Base-by-base conservation (phyloP, 2,888 invertebrate species). In the Myopa tessellatipennis region DNA sequence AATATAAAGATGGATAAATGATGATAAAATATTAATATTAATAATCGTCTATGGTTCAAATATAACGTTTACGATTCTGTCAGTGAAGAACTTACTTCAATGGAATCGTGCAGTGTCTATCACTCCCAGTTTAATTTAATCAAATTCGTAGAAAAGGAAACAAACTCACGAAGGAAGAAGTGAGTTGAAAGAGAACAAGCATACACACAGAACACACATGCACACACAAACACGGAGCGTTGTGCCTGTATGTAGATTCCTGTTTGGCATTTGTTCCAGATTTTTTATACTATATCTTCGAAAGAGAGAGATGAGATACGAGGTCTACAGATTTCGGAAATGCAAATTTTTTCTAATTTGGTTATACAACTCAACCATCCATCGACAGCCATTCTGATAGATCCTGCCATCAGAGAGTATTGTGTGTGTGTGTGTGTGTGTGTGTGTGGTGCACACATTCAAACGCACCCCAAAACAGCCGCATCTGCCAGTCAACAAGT, bases 401-500 rank as follows among this genome's bases (percentile, higher is more conserved):
- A 63, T 45, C 45, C 45, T 45, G 1, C 7, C 45, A 45, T 6
- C 45, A 10, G 45, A 45, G 45, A 2, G 45, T 4, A 26, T 26
- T 26, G 26, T 2, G 26, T 26, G 45, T 45, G 45, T 45, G 45
- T 45, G 45, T 45, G 45, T 45, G 45, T 26, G 26, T 2, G 26
- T 26, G 45, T 45, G 45, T 45, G 45, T 45, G 45, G 7, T 12
- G 7, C 61, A 61, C 65, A 65, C 38, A 38, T 34, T n/a, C 38
- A 63, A 18, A 18, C 34, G 36, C 63, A 67, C 40, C 8, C 40
- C 60, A 18, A 55, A 55, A 55, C 10, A n/a, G 55, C 36, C 34
- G 6, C 55, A 52, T 36, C 16, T 26, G 70, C 12, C 4, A 26
- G 70, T 36, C 72, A 74, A 74, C 73, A 74, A 74, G 73, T 74